Percentiles rank a stretch among this genome's conserved stretches.
phyloP scores from a whole-genome alignment of 2,113 vertebrate species.

The Phylloscopus trochiloides region DNA sequence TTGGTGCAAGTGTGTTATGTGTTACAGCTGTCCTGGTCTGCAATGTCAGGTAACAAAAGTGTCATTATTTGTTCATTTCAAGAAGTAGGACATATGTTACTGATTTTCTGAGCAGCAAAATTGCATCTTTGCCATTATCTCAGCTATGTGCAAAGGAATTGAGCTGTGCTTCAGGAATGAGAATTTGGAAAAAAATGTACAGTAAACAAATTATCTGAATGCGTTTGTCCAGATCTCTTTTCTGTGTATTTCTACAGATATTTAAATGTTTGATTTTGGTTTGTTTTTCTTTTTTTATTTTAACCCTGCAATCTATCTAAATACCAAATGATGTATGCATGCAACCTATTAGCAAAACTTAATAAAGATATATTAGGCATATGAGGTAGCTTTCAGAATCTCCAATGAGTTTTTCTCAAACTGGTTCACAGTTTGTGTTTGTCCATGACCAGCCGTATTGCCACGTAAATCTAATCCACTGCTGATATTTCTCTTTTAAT shows the following conservation, averaged over 20 bases:
- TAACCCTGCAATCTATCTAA: not conserved
- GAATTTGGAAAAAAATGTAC: not conserved
- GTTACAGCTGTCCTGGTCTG: not conserved
- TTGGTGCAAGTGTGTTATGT: not conserved
- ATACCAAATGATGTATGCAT: not conserved
- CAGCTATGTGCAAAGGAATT: not conserved
- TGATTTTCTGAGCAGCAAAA: not conserved
- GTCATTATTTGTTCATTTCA: not conserved
- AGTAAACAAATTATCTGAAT: not conserved
- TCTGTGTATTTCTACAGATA: not conserved
- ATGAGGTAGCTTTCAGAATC: not conserved
- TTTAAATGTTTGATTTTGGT: not conserved
- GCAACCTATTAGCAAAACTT: not conserved
- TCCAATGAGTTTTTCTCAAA: not conserved
- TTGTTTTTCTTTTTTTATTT: not conserved
- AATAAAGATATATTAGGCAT: not conserved
- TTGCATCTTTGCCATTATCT: not conserved
- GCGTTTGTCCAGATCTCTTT: not conserved
- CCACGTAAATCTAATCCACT: not conserved
- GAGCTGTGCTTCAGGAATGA: not conserved
- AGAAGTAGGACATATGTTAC: not conserved
- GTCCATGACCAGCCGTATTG: not conserved
- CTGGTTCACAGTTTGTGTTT: not conserved
- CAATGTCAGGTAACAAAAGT: not conserved
- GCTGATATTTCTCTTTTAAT: not conserved